phyloP scores from a whole-genome alignment of 2,888 invertebrate species.

The Osmoderma eremita region DNA sequence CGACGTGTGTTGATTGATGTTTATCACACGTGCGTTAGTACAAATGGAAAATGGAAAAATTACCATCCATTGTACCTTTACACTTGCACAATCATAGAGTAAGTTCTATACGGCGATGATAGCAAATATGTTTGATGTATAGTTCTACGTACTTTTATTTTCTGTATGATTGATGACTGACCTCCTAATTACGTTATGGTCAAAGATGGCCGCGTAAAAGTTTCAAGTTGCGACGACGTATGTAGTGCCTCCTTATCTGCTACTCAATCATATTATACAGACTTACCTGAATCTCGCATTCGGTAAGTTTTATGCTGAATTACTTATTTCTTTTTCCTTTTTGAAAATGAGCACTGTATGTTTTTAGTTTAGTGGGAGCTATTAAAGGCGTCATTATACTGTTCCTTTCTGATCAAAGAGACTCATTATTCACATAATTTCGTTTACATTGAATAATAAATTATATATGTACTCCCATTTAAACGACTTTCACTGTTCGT shows the following conservation, averaged over 20 bases:
- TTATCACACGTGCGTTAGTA: slow-evolving; percentile 5
- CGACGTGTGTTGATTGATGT: slow-evolving; percentile 23
- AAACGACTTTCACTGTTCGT: slow-evolving; percentile 42
- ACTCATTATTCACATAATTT: too few relatives aligned
- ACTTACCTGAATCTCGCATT: too few relatives aligned
- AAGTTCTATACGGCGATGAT: slow-evolving; percentile 9
- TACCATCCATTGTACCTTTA: neutral
- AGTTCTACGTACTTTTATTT: slow-evolving; percentile 12
- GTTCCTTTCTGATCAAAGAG: too few relatives aligned
- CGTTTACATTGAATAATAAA: neutral
- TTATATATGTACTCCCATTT: slow-evolving; percentile 14
- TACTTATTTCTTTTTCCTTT: too few relatives aligned
- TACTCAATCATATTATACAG: too few relatives aligned
- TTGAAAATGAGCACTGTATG: too few relatives aligned
- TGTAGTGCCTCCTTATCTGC: too few relatives aligned
- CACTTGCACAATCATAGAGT: slow-evolving; percentile 15
- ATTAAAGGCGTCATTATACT: too few relatives aligned
- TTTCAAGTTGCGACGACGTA: too few relatives aligned
- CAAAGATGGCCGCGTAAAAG: too few relatives aligned
- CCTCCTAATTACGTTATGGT: slow-evolving; percentile 1
- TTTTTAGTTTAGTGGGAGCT: too few relatives aligned
- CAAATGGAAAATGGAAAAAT: slow-evolving; percentile 9
- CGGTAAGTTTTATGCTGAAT: too few relatives aligned
- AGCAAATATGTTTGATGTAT: slow-evolving; percentile 17
- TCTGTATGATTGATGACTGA: slow-evolving; percentile 15